These are phyloP conservation scores for Corbicula japonica DNA, from an alignment of 2,888 invertebrate genomes.

Conservation along the genomic window DNA sequence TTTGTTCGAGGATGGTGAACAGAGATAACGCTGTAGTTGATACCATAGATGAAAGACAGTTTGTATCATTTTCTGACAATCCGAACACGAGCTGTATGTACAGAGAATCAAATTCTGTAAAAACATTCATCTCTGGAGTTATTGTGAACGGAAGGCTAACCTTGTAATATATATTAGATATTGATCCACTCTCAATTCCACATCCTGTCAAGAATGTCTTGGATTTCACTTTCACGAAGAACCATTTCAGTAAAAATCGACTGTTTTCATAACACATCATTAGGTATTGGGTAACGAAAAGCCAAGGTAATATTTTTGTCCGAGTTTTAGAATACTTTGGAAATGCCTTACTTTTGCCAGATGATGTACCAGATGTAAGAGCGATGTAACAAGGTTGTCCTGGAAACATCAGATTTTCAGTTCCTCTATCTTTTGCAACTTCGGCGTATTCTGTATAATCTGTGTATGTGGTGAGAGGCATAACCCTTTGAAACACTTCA, in stretches of 20 bases:
- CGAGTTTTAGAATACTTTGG: slow-evolving; percentile 39
- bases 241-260: background rate
- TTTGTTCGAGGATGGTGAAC: slow-evolving; percentile 48
- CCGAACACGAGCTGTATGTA: slow-evolving; percentile 52
- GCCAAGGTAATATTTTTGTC: background rate
- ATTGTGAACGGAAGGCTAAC: slow-evolving; percentile 12
- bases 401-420: slow-evolving; percentile 51
- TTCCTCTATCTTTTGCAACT: slow-evolving; percentile 16
- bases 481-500: background rate
- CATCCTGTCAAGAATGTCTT: slow-evolving; percentile 3
- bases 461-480: slow-evolving; percentile 40
- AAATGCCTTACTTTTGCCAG: slow-evolving; percentile 52
- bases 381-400: slow-evolving; percentile 42
- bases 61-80: slow-evolving; percentile 33
- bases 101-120: slow-evolving; percentile 22
- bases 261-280: background rate
- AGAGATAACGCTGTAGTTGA: slow-evolving; percentile 30
- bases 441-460: slow-evolving; percentile 41
- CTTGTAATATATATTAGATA: background rate
- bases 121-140: background rate
- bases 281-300: background rate
- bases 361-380: slow-evolving; percentile 55
- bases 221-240: slow-evolving; percentile 7
- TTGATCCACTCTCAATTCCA: slow-evolving; percentile 32
- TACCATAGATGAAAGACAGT: slow-evolving; percentile 22